These are phyloP conservation scores for Actinernus sp. DNA, from an alignment of 92 coral and sea anemone genomes.

Conservation along the genomic window DNA sequence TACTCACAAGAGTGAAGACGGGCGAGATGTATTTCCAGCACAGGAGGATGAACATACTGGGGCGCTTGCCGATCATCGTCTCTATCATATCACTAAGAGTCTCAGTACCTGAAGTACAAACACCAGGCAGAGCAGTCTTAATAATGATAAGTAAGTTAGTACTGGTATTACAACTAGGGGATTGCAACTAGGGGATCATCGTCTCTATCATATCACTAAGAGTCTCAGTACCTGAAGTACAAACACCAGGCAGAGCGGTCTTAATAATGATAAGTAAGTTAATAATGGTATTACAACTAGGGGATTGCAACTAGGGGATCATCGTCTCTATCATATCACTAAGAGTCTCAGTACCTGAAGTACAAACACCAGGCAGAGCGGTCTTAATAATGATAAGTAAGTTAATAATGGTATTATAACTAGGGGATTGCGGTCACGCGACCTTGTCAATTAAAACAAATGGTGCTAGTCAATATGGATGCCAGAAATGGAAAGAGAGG, in stretches of 20 bases:
- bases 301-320: not conserved
- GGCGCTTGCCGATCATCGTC: constrained; percentile 76
- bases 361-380: not conserved
- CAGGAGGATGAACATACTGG: constrained; percentile 60
- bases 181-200: constrained; percentile 1
- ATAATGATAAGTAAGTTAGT: not conserved
- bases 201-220: constrained; percentile 53
- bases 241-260: not conserved
- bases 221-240: constrained; percentile 44
- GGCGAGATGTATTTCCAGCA: constrained; percentile 88
- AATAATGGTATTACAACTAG: not conserved
- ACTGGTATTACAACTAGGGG: not conserved
- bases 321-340: constrained; percentile 60
- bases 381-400: not conserved
- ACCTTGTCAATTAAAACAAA: too few species aligned
- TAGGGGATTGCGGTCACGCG: not conserved
- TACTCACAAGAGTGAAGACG: constrained; percentile 42
- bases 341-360: constrained; percentile 51
- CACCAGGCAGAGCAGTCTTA: not conserved
- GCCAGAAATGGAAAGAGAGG: too few species aligned
- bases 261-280: not conserved
- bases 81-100: constrained; percentile 48
- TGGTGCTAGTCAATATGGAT: too few species aligned
- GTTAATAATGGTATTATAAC: not conserved
- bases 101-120: constrained; percentile 41